These are phyloP conservation scores for Pithys albifrons DNA, from an alignment of 2,113 vertebrate species.

Conservation along the genomic window DNA sequence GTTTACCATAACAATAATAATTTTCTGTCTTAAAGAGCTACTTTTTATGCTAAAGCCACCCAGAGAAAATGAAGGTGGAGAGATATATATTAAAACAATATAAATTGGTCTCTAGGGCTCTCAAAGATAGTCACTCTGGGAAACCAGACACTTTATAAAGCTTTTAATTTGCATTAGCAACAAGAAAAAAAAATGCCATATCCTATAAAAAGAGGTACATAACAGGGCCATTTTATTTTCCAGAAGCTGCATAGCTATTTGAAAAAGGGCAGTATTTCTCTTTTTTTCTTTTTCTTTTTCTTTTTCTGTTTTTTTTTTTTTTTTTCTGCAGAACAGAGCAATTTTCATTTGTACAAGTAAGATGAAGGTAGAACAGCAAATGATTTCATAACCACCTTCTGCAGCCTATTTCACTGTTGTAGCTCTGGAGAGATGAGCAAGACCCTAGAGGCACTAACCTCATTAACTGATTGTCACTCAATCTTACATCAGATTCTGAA, in stretches of 20 bases:
- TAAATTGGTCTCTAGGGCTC: not conserved
- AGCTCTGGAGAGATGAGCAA: constrained; percentile 5
- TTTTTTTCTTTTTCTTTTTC: not conserved
- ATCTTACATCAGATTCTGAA: not conserved
- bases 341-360: not conserved
- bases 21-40: not conserved
- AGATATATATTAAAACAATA: not conserved
- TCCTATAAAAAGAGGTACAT: not conserved
- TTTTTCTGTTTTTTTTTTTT: too few species aligned
- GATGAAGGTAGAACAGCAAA: not conserved
- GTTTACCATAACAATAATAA: not conserved
- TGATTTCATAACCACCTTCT: not conserved
- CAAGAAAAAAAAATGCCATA: not conserved
- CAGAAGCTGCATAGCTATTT: not conserved
- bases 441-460: constrained; percentile 7
- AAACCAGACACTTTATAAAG: not conserved
- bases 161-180: not conserved
- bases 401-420: not conserved
- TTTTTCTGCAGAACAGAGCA: not conserved
- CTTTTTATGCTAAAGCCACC: not conserved
- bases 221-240: not conserved
- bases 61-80: not conserved
- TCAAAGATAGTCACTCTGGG: not conserved
- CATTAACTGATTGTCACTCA: constrained; percentile 23
- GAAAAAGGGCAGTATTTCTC: not conserved